Conservation (phyloP, 2,888 invertebrate species). For the Dyspetes luteomarginatus region DNA sequence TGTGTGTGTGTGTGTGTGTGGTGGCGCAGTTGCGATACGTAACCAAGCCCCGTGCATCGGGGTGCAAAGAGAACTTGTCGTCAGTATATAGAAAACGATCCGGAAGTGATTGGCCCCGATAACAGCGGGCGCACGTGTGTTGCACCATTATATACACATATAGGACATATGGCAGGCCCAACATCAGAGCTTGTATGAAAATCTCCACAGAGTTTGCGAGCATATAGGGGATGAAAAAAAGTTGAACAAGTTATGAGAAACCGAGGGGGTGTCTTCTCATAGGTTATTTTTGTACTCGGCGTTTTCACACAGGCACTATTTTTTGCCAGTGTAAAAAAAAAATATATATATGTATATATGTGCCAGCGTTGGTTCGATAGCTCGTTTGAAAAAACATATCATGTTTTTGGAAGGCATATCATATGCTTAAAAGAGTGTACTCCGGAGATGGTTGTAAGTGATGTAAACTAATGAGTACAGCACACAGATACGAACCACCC, state of each 20-base stretch:
- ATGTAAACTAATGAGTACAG: not conserved
- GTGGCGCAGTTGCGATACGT: constrained; percentile 34
- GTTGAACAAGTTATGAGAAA: no score
- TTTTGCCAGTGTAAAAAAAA: no score
- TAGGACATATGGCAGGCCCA: not conserved
- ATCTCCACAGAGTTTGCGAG: constrained; percentile 17
- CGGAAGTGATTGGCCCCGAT: constrained; percentile 62
- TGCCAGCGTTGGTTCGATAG: no score
- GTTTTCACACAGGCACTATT: no score
- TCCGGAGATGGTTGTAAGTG: not conserved
- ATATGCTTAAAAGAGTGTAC: no score
- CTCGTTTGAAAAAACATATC: no score
- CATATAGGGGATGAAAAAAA: not conserved
- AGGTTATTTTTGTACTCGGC: no score
- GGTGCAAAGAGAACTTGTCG: constrained; percentile 49
- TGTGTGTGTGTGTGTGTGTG: constrained; percentile 15
- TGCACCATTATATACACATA: constrained; percentile 5
- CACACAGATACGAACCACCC: not conserved
- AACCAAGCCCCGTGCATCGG: constrained; percentile 9
- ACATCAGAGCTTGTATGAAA: constrained; percentile 8
- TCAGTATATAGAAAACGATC: constrained; percentile 54
- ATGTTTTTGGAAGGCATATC: no score
- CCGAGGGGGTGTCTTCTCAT: no score
- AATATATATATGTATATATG: no score
- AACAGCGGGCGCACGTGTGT: constrained; percentile 40